Conservation (phyloP, 2,888 invertebrate genomes). For the Zygaena filipendulae region DNA sequence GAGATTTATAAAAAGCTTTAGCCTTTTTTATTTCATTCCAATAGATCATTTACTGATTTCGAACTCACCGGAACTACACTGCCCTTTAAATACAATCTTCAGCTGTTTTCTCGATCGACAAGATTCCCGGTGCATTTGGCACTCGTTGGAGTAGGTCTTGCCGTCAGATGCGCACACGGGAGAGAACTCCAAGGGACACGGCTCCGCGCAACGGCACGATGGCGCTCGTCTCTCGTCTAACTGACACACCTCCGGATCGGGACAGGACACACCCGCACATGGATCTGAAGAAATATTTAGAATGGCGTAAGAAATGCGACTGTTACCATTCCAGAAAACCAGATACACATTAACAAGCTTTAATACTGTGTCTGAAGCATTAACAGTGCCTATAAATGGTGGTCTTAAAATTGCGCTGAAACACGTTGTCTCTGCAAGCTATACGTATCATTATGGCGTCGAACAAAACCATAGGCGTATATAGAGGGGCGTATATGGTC, state of each 20-base stretch:
- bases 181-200: slow-evolving; percentile 81
- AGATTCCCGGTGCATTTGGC: slow-evolving; percentile 82
- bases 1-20: too few species aligned
- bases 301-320: neutral
- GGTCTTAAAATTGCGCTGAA: too few species aligned
- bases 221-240: slow-evolving; percentile 82
- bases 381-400: too few species aligned
- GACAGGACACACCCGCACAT: slow-evolving; percentile 82
- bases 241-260: slow-evolving; percentile 86
- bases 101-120: slow-evolving; percentile 81
- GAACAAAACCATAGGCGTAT: too few species aligned
- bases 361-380: too few species aligned
- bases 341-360: too few species aligned
- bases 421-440: too few species aligned
- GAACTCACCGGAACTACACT: slow-evolving; percentile 87
- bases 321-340: too few species aligned
- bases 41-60: too few species aligned
- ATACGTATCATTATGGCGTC: too few species aligned
- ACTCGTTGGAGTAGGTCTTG: slow-evolving; percentile 86
- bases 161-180: slow-evolving; percentile 85
- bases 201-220: slow-evolving; percentile 83
- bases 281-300: slow-evolving; percentile 72
- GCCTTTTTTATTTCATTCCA: too few species aligned
- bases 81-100: slow-evolving; percentile 83
- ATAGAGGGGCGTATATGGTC: too few species aligned